Conservation (phyloP, 1,140 invertebrate species). For the Andrena cerasifolii region DNA sequence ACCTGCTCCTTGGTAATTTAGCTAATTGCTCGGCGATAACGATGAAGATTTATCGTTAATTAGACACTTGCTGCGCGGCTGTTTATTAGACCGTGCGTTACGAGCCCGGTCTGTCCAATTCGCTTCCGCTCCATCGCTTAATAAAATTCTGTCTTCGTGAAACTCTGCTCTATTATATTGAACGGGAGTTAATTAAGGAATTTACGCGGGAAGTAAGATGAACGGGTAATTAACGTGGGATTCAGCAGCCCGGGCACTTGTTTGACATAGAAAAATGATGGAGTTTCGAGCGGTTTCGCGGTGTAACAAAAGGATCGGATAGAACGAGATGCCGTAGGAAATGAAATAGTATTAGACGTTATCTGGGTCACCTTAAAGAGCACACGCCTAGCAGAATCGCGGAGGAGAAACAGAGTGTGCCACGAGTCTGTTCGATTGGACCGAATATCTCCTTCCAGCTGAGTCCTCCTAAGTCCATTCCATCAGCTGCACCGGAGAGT, state of each 20-base stretch:
- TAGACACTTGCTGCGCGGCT: neutral
- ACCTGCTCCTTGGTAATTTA: slow-evolving; percentile 21
- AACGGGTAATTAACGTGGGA: neutral
- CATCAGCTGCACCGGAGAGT: slow-evolving; percentile 4
- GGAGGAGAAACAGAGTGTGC: slow-evolving; percentile 5
- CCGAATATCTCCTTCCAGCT: slow-evolving; percentile 19
- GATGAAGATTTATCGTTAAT: slow-evolving; percentile 36
- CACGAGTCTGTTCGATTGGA: slow-evolving; percentile 36
- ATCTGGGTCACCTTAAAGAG: slow-evolving; percentile 59
- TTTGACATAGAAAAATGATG: slow-evolving; percentile 6
- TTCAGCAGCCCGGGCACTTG: neutral
- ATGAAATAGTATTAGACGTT: slow-evolving; percentile 47
- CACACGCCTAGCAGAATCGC: slow-evolving; percentile 40
- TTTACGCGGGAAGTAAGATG: neutral
- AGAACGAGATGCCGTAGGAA: slow-evolving; percentile 47
- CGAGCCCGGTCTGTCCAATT: neutral
- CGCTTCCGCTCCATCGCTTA: neutral
- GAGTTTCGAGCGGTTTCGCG: neutral
- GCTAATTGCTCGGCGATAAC: slow-evolving; percentile 36
- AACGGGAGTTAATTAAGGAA: no score
- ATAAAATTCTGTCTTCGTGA: no score
- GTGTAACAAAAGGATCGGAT: slow-evolving; percentile 21
- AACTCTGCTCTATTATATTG: neutral
- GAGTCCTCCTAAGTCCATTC: slow-evolving; percentile 14
- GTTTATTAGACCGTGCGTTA: neutral